Conservation (phyloP, 2,797 vertebrate genomes). For the Otolemur crassicaudatus region DNA sequence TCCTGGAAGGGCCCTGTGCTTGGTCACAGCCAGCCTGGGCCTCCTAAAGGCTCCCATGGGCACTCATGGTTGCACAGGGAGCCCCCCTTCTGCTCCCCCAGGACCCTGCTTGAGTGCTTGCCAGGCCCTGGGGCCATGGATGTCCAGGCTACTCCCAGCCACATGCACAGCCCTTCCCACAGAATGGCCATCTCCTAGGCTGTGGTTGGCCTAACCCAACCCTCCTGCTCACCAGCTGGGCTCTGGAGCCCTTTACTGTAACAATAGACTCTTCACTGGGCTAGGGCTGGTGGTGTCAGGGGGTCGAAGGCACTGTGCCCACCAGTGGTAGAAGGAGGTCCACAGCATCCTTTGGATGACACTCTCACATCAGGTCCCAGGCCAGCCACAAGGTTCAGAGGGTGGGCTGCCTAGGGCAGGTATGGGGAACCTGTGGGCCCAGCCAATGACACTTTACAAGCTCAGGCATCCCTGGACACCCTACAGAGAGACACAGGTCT, state of each 20-base stretch:
- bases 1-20: neutral
- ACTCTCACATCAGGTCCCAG: neutral
- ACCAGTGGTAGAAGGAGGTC: too few relatives aligned
- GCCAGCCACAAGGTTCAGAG: neutral
- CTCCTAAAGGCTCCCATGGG: neutral
- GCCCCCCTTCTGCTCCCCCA: neutral
- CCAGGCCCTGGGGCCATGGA: neutral
- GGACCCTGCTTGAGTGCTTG: neutral
- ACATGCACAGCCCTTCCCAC: neutral
- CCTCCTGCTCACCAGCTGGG: neutral
- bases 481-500: neutral
- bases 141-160: fast-evolving
- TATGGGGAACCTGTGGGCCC: neutral
- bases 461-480: neutral
- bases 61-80: neutral
- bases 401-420: neutral
- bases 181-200: too few relatives aligned
- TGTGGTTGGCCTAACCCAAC: neutral
- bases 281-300: neutral
- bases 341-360: neutral
- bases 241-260: neutral
- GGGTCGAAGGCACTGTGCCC: neutral
- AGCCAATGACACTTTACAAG: neutral
- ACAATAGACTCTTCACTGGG: neutral
- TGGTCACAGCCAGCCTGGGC: neutral